A percentile compares a stretch with the other conserved stretches of the same genome.
These are phyloP conservation scores for Potamarius usumacintae DNA, from an alignment of 2,113 vertebrate genomes.

Conservation along the genomic window DNA sequence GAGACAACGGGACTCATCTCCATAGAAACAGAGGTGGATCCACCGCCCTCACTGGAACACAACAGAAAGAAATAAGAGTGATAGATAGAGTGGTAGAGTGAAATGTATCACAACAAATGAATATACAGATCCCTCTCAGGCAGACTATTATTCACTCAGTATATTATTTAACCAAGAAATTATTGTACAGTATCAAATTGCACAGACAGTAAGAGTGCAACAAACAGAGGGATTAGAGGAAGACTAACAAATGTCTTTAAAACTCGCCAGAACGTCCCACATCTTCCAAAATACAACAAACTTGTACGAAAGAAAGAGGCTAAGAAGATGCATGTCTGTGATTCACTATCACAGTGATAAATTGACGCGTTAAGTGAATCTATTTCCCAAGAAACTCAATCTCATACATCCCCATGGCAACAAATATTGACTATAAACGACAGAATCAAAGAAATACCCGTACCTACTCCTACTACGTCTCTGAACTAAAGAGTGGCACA, in stretches of 20 bases:
- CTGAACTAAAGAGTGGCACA: too few species aligned
- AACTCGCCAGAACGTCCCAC: not conserved
- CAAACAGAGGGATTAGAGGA: not conserved
- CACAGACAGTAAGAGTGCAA: not conserved
- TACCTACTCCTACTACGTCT: not conserved
- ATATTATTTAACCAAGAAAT: too few species aligned
- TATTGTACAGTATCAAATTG: not conserved
- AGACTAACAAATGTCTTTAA: not conserved
- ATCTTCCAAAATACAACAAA: not conserved
- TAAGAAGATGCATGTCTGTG: not conserved
- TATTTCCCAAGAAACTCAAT: not conserved
- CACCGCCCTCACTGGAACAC: constrained; percentile 44
- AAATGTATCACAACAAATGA: not conserved
- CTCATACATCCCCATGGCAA: constrained; percentile 36
- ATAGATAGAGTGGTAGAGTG: not conserved
- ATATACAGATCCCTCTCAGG: not conserved
- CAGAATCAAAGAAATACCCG: constrained; percentile 11
- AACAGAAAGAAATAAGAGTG: constrained; percentile 1
- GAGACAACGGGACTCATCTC: constrained; percentile 66
- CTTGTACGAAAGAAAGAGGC: not conserved
- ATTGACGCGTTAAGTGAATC: not conserved
- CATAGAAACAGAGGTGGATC: constrained; percentile 72
- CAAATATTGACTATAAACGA: constrained; percentile 3
- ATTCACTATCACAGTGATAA: not conserved
- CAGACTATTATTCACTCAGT: not conserved